These are phyloP conservation scores for Ectemnius continuus DNA, from an alignment of 2,888 invertebrate species.

Conservation along the genomic window DNA sequence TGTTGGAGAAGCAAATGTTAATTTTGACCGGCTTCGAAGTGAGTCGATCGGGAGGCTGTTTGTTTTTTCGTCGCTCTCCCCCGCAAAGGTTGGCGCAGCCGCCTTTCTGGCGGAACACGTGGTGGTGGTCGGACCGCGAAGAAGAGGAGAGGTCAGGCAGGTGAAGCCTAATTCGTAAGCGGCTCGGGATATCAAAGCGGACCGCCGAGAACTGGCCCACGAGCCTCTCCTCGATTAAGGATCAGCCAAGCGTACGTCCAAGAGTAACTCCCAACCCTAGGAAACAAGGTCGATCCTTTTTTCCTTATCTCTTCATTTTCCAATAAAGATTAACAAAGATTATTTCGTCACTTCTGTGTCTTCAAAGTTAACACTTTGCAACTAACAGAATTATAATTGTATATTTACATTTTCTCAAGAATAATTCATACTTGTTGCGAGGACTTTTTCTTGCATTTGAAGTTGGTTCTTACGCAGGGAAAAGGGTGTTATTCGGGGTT, in stretches of 20 bases:
- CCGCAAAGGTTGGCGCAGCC: slow-evolving; percentile 25
- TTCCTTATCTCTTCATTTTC: too few relatives aligned
- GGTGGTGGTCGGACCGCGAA: slow-evolving; percentile 28
- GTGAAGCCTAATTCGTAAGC: slow-evolving; percentile 66
- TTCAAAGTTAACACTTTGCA: too few relatives aligned
- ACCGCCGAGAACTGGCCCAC: slow-evolving; percentile 49
- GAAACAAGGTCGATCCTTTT: too few relatives aligned
- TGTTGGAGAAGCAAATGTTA: too few relatives aligned
- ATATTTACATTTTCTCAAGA: too few relatives aligned
- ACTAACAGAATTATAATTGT: too few relatives aligned
- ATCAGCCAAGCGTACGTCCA: slow-evolving; percentile 45
- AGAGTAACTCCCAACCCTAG: too few relatives aligned
- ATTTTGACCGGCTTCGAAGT: background rate
- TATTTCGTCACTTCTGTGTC: too few relatives aligned
- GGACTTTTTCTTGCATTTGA: too few relatives aligned
- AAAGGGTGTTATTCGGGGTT: background rate
- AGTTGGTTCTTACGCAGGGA: background rate
- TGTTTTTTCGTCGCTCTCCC: slow-evolving; percentile 47
- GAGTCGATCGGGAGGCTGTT: slow-evolving; percentile 36
- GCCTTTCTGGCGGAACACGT: slow-evolving; percentile 22
- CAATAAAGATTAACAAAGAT: too few relatives aligned
- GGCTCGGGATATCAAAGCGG: slow-evolving; percentile 62
- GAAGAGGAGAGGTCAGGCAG: slow-evolving; percentile 62
- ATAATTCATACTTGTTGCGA: too few relatives aligned
- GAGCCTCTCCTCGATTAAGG: slow-evolving; percentile 47